phyloP scores from a whole-genome alignment of 2,113 vertebrate species.

The Lepus timidus region DNA sequence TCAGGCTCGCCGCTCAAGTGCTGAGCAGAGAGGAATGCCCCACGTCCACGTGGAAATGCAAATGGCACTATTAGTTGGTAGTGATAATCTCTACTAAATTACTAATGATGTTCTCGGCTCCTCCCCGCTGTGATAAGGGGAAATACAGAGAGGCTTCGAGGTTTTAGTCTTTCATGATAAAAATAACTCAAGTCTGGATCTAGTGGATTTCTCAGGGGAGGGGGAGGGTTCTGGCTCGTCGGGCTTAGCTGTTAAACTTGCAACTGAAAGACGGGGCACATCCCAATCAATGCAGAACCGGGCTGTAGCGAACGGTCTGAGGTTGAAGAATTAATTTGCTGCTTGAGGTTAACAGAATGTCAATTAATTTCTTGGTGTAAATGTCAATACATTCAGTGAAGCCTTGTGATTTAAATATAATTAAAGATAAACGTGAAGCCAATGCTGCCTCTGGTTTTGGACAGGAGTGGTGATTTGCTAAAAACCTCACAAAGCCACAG shows the following conservation, averaged over 20 bases:
- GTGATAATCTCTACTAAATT: background rate
- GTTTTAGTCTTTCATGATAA: background rate
- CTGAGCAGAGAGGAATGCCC: background rate
- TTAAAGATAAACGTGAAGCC: slow-evolving; percentile 63
- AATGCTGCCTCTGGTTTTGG: slow-evolving; percentile 30
- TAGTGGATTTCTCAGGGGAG: background rate
- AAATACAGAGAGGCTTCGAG: background rate
- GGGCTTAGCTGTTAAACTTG: slow-evolving; percentile 47
- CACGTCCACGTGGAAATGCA: background rate
- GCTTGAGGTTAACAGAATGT: slow-evolving; percentile 74
- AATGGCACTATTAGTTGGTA: background rate
- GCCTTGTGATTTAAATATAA: slow-evolving; percentile 78
- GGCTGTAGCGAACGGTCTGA: slow-evolving; percentile 47
- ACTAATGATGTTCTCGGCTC: background rate
- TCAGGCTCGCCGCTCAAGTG: background rate
- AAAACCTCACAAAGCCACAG: background rate
- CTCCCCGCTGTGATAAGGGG: background rate
- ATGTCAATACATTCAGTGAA: slow-evolving; percentile 76
- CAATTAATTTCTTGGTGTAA: slow-evolving; percentile 80
- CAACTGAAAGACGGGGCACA: background rate
- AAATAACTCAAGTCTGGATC: background rate
- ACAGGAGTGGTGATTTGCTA: background rate
- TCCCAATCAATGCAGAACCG: slow-evolving; percentile 45
- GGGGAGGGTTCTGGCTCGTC: background rate
- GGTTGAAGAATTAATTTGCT: slow-evolving; percentile 79